phyloP scores from a whole-genome alignment of 2,888 invertebrate genomes.

The Phalera bucephala region DNA sequence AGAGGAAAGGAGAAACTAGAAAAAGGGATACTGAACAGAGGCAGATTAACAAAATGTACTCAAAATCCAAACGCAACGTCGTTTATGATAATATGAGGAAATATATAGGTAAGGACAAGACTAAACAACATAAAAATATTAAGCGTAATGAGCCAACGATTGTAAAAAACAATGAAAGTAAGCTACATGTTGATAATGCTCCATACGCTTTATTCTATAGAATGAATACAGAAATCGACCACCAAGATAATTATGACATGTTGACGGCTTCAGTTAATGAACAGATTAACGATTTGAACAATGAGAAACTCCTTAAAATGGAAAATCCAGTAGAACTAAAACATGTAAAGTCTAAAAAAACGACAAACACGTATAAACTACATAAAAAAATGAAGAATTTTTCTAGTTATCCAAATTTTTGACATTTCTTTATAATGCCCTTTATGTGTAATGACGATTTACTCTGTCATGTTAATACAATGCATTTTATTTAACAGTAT shows the following conservation, averaged over 20 bases:
- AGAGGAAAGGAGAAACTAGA: constrained; percentile 31
- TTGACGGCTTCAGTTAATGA: constrained; percentile 24
- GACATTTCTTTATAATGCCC: constrained; percentile 3
- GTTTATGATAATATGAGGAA: constrained; percentile 38
- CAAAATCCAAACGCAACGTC: constrained; percentile 32
- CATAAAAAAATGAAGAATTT: constrained; percentile 39
- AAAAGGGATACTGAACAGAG: constrained; percentile 30
- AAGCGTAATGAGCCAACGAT: constrained; percentile 1
- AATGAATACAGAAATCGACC: constrained; percentile 44
- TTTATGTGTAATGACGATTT: constrained; percentile 10
- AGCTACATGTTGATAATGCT: constrained; percentile 30
- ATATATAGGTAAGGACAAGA: constrained; percentile 40
- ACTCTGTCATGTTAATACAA: neutral
- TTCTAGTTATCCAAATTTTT: constrained; percentile 25
- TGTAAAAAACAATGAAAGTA: constrained; percentile 1
- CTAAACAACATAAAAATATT: constrained; percentile 16
- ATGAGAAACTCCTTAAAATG: constrained; percentile 21
- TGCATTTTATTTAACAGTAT: constrained; percentile 2
- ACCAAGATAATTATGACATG: constrained; percentile 31
- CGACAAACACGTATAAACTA: constrained; percentile 24
- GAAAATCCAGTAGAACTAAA: constrained; percentile 21
- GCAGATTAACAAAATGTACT: constrained; percentile 5
- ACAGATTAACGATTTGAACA: constrained; percentile 14
- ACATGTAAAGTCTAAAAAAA: constrained; percentile 16
- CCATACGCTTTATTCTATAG: constrained; percentile 61